Evolutionary conservation across 2,797 vertebrate species (phyloP).

Genomic region (Chiropotes sagulatus): DNA sequence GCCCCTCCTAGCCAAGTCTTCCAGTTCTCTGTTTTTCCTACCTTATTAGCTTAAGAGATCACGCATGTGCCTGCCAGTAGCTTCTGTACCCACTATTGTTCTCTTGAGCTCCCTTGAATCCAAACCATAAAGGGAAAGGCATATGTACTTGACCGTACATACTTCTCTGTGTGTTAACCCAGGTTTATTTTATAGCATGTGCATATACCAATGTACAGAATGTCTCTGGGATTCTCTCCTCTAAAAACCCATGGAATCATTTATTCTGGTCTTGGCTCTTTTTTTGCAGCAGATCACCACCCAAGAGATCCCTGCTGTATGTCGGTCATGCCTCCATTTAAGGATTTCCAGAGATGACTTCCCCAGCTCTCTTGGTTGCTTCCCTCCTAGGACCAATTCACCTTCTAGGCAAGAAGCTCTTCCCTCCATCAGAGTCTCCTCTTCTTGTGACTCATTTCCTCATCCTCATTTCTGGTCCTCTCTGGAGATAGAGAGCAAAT

Average conservation of each 20-base stretch:
- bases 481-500: not conserved
- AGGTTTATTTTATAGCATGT: not conserved
- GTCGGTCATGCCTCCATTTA: not conserved
- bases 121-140: too few relatives aligned
- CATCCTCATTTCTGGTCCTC: not conserved
- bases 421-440: not conserved
- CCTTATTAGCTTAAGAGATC: not conserved
- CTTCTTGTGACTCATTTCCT: not conserved
- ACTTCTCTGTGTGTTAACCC: too few relatives aligned
- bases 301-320: not conserved
- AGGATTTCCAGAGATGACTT: accelerated
- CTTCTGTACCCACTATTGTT: accelerated
- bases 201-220: not conserved
- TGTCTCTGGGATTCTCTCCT: not conserved
- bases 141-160: too few relatives aligned
- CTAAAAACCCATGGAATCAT: not conserved
- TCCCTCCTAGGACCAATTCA: accelerated
- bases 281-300: not conserved
- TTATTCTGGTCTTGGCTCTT: not conserved
- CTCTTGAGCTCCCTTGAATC: not conserved
- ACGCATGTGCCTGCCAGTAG: not conserved
- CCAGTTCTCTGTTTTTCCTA: not conserved
- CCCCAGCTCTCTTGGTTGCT: not conserved
- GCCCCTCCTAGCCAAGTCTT: too few relatives aligned
- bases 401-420: not conserved